These are phyloP conservation scores for Lycocerus yunnanus DNA, from an alignment of 2,888 invertebrate species.

Conservation along the genomic window DNA sequence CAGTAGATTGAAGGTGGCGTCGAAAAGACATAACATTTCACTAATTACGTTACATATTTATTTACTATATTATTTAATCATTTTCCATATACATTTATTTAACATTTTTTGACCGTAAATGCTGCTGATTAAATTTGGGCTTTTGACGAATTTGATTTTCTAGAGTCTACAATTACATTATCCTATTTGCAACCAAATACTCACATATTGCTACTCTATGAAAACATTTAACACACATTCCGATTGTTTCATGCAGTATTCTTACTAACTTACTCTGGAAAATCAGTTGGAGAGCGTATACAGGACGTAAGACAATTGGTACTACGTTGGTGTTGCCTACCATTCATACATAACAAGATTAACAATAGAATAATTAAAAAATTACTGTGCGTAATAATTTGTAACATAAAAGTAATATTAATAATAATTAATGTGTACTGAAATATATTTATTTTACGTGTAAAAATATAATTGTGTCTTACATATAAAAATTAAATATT, in stretches of 20 bases:
- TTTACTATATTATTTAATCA: too few species aligned
- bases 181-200: neutral
- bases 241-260: conserved; percentile 34
- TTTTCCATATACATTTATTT: too few species aligned
- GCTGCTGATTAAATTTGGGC: too few species aligned
- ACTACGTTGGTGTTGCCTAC: conserved; percentile 54
- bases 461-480: neutral
- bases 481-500: neutral
- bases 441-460: neutral
- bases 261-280: conserved; percentile 54
- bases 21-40: too few species aligned
- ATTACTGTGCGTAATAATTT: neutral
- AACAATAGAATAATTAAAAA: neutral
- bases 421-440: neutral
- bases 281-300: conserved; percentile 52
- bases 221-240: conserved; percentile 15
- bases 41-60: too few species aligned
- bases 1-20: too few species aligned
- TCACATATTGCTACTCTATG: neutral
- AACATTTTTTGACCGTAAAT: too few species aligned
- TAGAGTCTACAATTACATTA: too few species aligned
- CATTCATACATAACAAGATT: conserved; percentile 41
- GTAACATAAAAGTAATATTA: neutral
- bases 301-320: conserved; percentile 57
- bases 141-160: too few species aligned